phyloP scores from a whole-genome alignment of 1,140 invertebrate genomes.

The Branchinecta lynchi region DNA sequence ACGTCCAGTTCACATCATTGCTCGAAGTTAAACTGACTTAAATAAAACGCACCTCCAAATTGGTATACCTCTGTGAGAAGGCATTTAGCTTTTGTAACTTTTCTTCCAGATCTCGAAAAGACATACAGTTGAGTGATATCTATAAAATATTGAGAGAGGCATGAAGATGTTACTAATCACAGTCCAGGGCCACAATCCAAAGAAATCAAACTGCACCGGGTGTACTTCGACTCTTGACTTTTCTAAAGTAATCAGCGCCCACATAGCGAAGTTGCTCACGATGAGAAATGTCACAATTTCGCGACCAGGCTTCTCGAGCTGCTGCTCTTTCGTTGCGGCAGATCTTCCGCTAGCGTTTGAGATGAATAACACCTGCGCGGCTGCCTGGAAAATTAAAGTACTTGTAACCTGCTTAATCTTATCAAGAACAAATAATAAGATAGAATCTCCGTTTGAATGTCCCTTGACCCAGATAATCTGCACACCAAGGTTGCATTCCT shows the following conservation, averaged over 20 bases:
- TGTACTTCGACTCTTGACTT: conserved; percentile 63
- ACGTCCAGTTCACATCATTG: no score
- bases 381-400: conserved; percentile 51
- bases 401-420: no score
- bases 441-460: no score
- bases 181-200: conserved; percentile 45
- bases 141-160: conserved; percentile 44
- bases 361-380: conserved; percentile 85
- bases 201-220: conserved; percentile 58
- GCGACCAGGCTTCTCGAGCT: conserved; percentile 61
- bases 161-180: conserved; percentile 42
- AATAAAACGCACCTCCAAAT: no score
- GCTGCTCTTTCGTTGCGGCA: conserved; percentile 58
- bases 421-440: conserved; percentile 21
- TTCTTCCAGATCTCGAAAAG: conserved; percentile 65
- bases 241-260: conserved; percentile 67
- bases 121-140: conserved; percentile 60
- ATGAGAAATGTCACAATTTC: conserved; percentile 71
- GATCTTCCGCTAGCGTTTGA: conserved; percentile 71
- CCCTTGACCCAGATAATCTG: no score
- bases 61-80: conserved; percentile 39
- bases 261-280: conserved; percentile 62
- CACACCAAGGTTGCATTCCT: no score
- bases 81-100: conserved; percentile 34
- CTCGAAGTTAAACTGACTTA: no score